Evolutionary conservation across 1,140 invertebrate species (phyloP), one percentile per base, ranked within the genome.

Genomic region (Apolygus lucorum): DNA sequence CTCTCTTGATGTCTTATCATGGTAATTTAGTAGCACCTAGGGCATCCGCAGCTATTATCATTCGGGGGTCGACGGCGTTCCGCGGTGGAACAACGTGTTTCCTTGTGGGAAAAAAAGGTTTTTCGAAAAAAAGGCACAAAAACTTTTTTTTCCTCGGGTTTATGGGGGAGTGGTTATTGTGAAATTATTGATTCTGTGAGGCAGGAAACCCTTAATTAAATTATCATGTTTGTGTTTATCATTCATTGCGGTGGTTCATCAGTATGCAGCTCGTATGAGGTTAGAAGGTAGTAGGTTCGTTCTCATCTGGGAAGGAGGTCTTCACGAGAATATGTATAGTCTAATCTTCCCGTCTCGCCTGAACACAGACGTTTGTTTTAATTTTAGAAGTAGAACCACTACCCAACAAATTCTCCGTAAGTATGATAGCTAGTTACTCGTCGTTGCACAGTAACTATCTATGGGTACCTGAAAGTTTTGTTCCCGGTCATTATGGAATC

Each of bases 11-110:
- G 54, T 59, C 54, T 59, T 59, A 59, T 59, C 54, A 59, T 59
- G 54, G 54, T 59, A 59, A 59, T 59, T 59, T 59, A 59, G 54
- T 59, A 22, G 54, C 54, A 59, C 54, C 54, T 59, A 59, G 22
- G 54, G 54, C 54, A 59, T 14, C 54, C 11, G 54, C 11, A 21
- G 54, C 54, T 59, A 59, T 59, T 22, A 59, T 59, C 54, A 59
- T 59, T 21, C 54, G 54, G 54, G 54, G 22, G 54, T 11, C 4
- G 22, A 22, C 22, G 11, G 11, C 4, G 54, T 14, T 11, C 54
- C 54, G 4, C 8, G 11, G 22, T 4, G 22, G 22, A 59, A 59
- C 11, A 49, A 8, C 34, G 17, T 49, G 34, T 49, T 49, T 49
- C 34, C 34, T 49, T 49, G 34, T 49, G 34, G 34, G 34, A 49